phyloP scores from a whole-genome alignment of 2,113 vertebrate genomes.

The Chlamydotis undulata region DNA sequence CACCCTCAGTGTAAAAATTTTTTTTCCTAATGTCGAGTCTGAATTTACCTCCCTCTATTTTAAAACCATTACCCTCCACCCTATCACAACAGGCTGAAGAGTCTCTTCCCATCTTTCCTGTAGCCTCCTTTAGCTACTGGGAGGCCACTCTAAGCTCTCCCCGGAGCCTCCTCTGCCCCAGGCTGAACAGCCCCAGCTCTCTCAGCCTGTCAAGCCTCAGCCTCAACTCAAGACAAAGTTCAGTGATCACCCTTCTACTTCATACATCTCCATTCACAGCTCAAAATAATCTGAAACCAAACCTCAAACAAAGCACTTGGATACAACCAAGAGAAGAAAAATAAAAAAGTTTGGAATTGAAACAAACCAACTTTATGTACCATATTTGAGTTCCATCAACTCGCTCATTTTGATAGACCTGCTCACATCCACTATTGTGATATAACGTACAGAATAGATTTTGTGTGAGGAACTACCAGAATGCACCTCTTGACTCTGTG shows the following conservation, averaged over 20 bases:
- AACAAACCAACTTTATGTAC: not conserved
- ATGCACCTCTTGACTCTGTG: fast-evolving
- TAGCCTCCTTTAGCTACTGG: no score
- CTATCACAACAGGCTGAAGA: no score
- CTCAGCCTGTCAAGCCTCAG: no score
- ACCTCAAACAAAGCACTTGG: not conserved
- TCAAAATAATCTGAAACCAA: not conserved
- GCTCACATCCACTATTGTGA: not conserved
- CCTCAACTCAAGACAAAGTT: not conserved
- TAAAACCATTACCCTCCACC: no score
- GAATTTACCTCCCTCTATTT: no score
- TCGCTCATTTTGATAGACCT: not conserved
- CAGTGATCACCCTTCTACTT: not conserved
- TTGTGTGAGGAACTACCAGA: not conserved
- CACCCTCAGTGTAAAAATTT: no score
- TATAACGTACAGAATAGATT: not conserved
- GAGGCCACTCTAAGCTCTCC: no score
- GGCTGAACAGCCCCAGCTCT: no score
- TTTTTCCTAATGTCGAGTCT: no score
- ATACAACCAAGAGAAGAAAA: not conserved
- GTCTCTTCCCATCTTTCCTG: no score
- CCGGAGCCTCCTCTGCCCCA: no score
- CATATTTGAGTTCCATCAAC: not conserved
- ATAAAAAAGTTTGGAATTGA: not conserved
- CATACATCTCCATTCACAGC: not conserved